Percentiles rank a stretch among this genome's conserved stretches.
Evolutionary conservation across 2,888 invertebrate species (phyloP).

Genomic region (Bellardia pandia): DNA sequence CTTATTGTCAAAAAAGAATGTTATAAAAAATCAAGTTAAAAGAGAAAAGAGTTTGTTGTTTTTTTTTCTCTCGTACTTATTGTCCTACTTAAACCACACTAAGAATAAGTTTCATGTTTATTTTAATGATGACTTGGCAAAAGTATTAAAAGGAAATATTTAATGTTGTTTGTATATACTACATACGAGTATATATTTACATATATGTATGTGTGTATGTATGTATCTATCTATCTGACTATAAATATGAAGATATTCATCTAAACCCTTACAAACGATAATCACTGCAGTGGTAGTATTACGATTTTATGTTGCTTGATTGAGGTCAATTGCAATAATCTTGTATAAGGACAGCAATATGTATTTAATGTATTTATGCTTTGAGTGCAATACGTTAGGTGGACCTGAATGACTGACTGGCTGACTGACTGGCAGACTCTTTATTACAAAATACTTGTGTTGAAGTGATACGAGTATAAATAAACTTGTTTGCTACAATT

Average conservation of each 20-base stretch:
- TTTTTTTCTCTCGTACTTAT: slow-evolving; percentile 49
- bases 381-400: slow-evolving; percentile 34
- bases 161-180: slow-evolving; percentile 57
- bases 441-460: slow-evolving; percentile 35
- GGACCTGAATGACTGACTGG: neutral
- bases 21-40: slow-evolving; percentile 2
- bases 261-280: slow-evolving; percentile 45
- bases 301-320: slow-evolving; percentile 60
- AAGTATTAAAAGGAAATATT: slow-evolving; percentile 72
- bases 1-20: slow-evolving; percentile 55
- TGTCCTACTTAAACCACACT: slow-evolving; percentile 71
- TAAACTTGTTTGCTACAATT: slow-evolving; percentile 23
- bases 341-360: slow-evolving; percentile 45
- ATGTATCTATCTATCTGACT: neutral
- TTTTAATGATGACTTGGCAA: slow-evolving; percentile 74
- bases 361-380: slow-evolving; percentile 50
- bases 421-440: slow-evolving; percentile 21
- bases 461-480: neutral
- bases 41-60: slow-evolving; percentile 31
- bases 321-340: slow-evolving; percentile 69
- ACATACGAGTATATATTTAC: neutral
- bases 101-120: slow-evolving; percentile 71
- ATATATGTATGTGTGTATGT: neutral
- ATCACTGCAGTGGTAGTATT: slow-evolving; percentile 59
- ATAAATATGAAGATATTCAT: neutral